Base-by-base conservation (phyloP, 2,113 vertebrate genomes). In the Scytalopus superciliaris region DNA sequence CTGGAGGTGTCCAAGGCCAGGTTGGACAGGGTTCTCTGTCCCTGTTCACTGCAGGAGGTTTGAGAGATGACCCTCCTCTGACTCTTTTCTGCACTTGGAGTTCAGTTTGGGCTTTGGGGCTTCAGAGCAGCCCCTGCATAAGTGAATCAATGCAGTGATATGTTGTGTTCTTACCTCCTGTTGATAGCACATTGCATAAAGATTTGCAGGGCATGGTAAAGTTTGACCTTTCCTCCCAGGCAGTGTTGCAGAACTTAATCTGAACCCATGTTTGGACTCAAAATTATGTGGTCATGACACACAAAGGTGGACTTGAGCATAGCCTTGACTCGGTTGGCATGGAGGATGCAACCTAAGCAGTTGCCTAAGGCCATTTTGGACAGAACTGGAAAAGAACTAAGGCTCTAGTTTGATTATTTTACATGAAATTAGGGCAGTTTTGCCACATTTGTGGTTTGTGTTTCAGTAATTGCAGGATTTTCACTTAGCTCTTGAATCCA, bases 101-200 rank as follows among this genome's bases (percentile, higher is more conserved):
- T 31, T 45, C 14, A 16, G 14, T 19, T 40, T 62, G 39, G 21
- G 53, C 37, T 44, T 15, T 62, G 39, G 21, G 53, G 40, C 44
- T 15, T 62, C 53, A 75, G 47, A 59, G 27, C 40, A 57, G 28
- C 22, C 0, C n/a, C 31, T 67, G n/a, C 28, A 23, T 16, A 10
- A 60, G 21, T 27, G 25, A 35, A 27, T 85, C 0, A 0, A n/a
- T 37, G 7, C 30, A 8, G 27, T 23, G 42, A 2, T 7, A 3
- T 0, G 2, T 5, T 73, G 10, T 52, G 23, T 40, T 68, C 49
- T 69, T 42, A 25, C 23, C 68, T 78, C 35, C 30, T 2, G 2
- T 6, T 72, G 72, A 23, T 1, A 19, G 18, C 7, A 28, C 14
- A 15, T 62, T 4, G 0, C 27, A 2, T 3, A 23, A 31, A 49